Evolutionary conservation across 2,888 invertebrate species (phyloP).

Genomic region (Nemoura dubitans): DNA sequence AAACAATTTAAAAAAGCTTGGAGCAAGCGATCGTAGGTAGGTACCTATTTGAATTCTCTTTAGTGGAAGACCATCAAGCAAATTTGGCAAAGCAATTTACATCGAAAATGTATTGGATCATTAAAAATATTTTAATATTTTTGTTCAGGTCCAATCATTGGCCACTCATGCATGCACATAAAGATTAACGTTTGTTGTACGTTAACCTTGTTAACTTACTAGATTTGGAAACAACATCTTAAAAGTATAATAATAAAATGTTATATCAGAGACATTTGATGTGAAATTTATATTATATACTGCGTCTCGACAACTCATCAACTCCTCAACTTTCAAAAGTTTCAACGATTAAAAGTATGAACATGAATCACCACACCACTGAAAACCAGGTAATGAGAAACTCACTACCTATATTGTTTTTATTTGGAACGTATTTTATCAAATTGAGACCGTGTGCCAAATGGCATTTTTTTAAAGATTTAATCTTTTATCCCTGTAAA

Average conservation of each 20-base stretch:
- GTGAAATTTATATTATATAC: too few species aligned
- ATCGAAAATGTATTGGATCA: conserved; percentile 36
- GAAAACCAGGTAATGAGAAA: too few species aligned
- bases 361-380: too few species aligned
- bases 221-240: not conserved
- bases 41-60: not conserved
- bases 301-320: too few species aligned
- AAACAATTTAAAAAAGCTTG: conserved; percentile 14
- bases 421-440: not conserved
- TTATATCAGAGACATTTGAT: too few species aligned
- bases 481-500: too few species aligned
- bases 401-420: too few species aligned
- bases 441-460: not conserved
- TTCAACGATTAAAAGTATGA: too few species aligned
- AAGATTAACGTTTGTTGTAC: too few species aligned
- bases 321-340: too few species aligned
- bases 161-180: too few species aligned
- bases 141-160: too few species aligned
- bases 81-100: conserved; percentile 46
- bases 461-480: not conserved
- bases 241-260: not conserved
- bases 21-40: not conserved
- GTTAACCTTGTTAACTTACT: not conserved
- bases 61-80: conserved; percentile 5
- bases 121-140: conserved; percentile 9